Base-by-base conservation (phyloP, 2,113 vertebrate genomes). In the Melanotaenia duboulayi region DNA sequence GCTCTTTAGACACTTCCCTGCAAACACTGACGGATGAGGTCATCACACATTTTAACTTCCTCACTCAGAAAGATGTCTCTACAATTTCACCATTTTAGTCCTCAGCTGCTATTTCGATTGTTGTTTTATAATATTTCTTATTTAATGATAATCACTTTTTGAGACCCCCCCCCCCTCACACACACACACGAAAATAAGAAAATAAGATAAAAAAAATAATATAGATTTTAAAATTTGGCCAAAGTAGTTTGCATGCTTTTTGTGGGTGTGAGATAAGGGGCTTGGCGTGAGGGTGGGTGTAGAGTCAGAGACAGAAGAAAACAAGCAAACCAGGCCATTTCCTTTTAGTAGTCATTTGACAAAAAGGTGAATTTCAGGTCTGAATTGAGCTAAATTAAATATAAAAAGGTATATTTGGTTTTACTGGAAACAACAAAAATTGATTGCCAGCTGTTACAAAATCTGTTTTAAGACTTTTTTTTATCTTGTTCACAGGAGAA, bases 31-130 rank as follows among this genome's bases (percentile, higher is more conserved):
- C 24, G 61, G 13, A 48, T 80, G 80, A 78, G 64, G 71, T 86
- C 71, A 71, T 24, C 7, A 62, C 57, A 60, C 63, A 0, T 42
- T 57, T 66, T 11, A 12, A 82, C 81, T 90, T 87, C 90, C 90
- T 85, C 63, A 23, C 16, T 44, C 28, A 49, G 49, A 14, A 35
- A 44, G 44, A 50, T 14, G 3, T 42, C 37, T 78, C 35, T 32
- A 1, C 4, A 25, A 3, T 6, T n/a, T 55, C 22, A 56, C 22
- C 17, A n/a, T 1, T 46, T 55, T 7, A 19, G 9, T 1, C 7
- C 13, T 28, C 11, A 32, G 1, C 3, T 9, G 11, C 20, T 56
- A 16, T n/a, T 22, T 11, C 4, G 0, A 0, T 1, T 6, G 2
- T 20, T 14, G 17, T 52, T 16, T 55, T 11, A 39, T 57, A 11